These are phyloP conservation scores for Danaus plexippus DNA, from an alignment of 1,140 invertebrate genomes.

Conservation along the genomic window DNA sequence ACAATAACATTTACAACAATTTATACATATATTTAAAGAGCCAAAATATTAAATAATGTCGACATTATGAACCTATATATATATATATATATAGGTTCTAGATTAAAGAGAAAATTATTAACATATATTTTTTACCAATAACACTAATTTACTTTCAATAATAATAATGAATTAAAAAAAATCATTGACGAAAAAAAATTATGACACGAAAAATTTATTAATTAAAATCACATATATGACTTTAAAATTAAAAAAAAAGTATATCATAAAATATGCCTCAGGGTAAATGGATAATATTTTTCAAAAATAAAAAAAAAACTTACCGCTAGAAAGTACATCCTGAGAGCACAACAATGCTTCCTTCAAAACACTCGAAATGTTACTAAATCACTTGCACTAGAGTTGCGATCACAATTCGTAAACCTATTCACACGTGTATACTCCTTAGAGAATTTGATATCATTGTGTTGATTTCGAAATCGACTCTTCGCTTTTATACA, in stretches of 20 bases:
- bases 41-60: constrained; percentile 1
- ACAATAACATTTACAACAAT: constrained; percentile 15
- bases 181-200: too few species aligned
- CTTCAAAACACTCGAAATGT: constrained; percentile 32
- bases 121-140: too few species aligned
- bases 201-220: not conserved
- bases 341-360: constrained; percentile 31
- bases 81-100: not conserved
- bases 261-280: not conserved
- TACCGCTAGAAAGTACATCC: constrained; percentile 51
- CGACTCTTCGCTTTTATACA: constrained; percentile 68
- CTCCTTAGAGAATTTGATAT: constrained; percentile 63
- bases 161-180: too few species aligned
- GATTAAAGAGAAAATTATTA: too few species aligned
- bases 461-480: constrained; percentile 70
- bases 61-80: constrained; percentile 5
- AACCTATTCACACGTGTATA: constrained; percentile 54
- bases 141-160: too few species aligned
- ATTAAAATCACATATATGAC: constrained; percentile 2
- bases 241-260: constrained; percentile 9
- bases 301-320: constrained; percentile 19
- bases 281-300: too few species aligned
- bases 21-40: constrained; percentile 1
- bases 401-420: constrained; percentile 51
- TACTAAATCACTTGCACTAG: constrained; percentile 53